A percentile compares a stretch with the other conserved stretches of the same genome.
phyloP scores from a whole-genome alignment of 2,888 invertebrate genomes.

The Ariolimax columbianus region DNA sequence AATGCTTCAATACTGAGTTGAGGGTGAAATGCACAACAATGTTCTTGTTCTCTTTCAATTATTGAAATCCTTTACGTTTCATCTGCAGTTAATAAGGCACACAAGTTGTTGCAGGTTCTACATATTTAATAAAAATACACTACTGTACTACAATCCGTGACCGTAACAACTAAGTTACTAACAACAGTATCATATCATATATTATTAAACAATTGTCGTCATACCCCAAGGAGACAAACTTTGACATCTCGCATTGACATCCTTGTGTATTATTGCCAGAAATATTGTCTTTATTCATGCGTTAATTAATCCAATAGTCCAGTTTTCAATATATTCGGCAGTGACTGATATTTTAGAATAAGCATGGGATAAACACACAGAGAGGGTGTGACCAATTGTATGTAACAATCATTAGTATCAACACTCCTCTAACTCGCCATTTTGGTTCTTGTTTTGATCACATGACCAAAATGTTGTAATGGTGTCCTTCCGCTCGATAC shows the following conservation, averaged over 20 bases:
- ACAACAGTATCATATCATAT: no score
- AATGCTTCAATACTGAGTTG: no score
- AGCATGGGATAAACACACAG: no score
- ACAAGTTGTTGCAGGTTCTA: no score
- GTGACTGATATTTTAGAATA: neutral
- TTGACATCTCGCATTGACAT: conserved; percentile 75
- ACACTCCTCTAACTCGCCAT: conserved; percentile 31
- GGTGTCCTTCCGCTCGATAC: neutral
- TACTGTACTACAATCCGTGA: no score
- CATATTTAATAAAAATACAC: no score
- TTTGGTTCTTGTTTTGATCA: conserved; percentile 47
- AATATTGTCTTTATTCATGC: neutral
- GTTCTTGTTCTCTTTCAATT: no score
- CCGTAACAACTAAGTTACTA: no score
- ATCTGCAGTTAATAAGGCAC: no score
- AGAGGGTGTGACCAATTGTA: neutral
- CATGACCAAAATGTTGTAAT: conserved; percentile 15
- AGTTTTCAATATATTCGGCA: neutral
- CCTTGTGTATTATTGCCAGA: neutral
- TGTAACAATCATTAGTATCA: neutral
- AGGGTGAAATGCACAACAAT: no score
- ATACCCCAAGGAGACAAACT: conserved; percentile 76
- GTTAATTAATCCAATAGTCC: neutral
- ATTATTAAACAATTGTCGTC: no score
- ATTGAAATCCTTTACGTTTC: no score